phyloP scores from a whole-genome alignment of 2,888 invertebrate genomes.

The Proisotoma minuta region DNA sequence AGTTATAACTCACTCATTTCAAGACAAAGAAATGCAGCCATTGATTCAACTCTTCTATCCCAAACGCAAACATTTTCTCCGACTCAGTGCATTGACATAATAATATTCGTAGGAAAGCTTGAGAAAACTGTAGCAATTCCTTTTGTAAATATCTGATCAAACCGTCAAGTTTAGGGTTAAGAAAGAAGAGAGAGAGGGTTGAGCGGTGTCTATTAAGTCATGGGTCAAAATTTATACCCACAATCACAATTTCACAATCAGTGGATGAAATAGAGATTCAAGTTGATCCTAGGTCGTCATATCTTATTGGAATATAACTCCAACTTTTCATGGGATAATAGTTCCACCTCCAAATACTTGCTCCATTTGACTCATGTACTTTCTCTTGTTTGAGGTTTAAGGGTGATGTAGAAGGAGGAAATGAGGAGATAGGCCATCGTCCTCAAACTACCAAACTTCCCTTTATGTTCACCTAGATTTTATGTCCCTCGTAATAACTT shows the following conservation, averaged over 20 bases:
- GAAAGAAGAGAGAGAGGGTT: not conserved
- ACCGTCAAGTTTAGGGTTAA: no score
- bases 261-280: slow-evolving; percentile 10
- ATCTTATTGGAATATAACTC: slow-evolving; percentile 5
- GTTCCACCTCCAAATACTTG: not conserved
- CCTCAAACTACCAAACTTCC: slow-evolving; percentile 7
- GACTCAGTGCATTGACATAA: no score
- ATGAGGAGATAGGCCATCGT: not conserved
- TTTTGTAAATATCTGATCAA: not conserved
- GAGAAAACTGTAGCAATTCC: not conserved
- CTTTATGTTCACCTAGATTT: slow-evolving; percentile 23
- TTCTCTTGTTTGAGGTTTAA: not conserved
- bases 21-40: no score
- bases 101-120: no score
- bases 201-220: not conserved
- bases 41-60: no score
- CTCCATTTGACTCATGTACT: not conserved
- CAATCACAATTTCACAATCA: slow-evolving; percentile 1
- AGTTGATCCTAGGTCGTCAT: slow-evolving; percentile 5
- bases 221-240: not conserved
- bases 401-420: not conserved
- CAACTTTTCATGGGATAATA: not conserved
- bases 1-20: no score
- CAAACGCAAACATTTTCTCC: no score
- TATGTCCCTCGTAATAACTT: slow-evolving; percentile 21